Conservation (phyloP, 2,797 vertebrate genomes). For the Leptatherina wallacei region DNA sequence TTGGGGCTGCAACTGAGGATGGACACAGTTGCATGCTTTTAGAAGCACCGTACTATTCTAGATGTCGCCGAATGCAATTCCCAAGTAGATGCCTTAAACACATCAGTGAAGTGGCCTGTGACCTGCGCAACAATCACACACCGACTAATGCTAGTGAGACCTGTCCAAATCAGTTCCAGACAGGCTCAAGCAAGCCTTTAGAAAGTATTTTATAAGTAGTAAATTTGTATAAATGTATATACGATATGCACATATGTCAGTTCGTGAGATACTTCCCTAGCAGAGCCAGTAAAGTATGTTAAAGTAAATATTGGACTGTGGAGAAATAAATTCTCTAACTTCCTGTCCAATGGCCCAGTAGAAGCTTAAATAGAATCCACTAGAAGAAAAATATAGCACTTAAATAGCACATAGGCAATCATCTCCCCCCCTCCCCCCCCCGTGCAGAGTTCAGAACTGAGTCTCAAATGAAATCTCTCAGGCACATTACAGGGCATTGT, state of each 20-base stretch:
- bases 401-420: constrained; percentile 83
- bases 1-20: constrained; percentile 15
- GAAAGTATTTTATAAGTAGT: constrained; percentile 76
- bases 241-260: constrained; percentile 75
- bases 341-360: constrained; percentile 56
- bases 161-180: constrained; percentile 79
- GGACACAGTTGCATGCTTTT: constrained; percentile 28
- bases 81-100: constrained; percentile 86
- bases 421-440: constrained; percentile 38
- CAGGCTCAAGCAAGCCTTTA: constrained; percentile 75
- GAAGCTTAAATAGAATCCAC: constrained; percentile 65
- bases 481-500: constrained; percentile 80
- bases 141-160: constrained; percentile 76
- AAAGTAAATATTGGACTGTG: constrained; percentile 55
- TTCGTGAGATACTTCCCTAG: constrained; percentile 55
- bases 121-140: constrained; percentile 86
- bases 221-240: constrained; percentile 81
- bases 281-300: constrained; percentile 55
- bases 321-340: constrained; percentile 44
- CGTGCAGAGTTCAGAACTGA: constrained; percentile 59
- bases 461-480: constrained; percentile 76
- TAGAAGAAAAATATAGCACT: constrained; percentile 77
- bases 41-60: constrained; percentile 44
- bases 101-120: constrained; percentile 82
- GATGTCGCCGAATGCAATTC: constrained; percentile 79